Evolutionary conservation across 2,113 vertebrate species (phyloP).

Genomic region (Hyaena hyaena): DNA sequence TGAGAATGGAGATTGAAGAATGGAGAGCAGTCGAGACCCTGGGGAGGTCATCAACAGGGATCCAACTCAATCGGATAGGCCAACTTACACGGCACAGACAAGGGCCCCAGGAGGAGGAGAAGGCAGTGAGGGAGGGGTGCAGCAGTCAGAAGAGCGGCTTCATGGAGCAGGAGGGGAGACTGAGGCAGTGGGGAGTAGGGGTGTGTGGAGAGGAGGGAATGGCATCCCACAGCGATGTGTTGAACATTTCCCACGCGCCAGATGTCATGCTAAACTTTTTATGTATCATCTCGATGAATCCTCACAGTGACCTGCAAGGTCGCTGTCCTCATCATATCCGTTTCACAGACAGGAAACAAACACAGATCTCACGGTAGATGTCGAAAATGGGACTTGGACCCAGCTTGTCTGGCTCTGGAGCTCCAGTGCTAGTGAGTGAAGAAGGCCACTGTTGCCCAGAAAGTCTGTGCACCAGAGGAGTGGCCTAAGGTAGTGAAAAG

Average conservation of each 20-base stretch:
- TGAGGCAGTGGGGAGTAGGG: neutral
- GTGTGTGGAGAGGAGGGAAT: neutral
- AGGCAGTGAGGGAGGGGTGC: neutral
- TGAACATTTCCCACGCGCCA: neutral
- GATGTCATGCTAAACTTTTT: neutral
- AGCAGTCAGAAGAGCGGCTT: neutral
- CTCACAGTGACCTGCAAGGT: neutral
- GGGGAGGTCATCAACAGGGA: neutral
- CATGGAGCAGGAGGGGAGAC: neutral
- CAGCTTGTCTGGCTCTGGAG: neutral
- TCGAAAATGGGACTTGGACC: neutral
- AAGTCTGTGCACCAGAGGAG: neutral
- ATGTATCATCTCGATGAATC: neutral
- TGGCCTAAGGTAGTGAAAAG: neutral
- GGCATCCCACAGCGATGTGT: neutral
- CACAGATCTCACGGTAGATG: neutral
- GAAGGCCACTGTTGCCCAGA: neutral
- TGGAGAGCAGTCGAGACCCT: neutral
- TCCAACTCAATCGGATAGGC: neutral
- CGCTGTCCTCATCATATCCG: neutral
- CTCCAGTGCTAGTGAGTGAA: neutral
- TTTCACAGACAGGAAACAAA: constrained; percentile 22
- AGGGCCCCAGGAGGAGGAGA: neutral
- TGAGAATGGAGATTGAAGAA: neutral
- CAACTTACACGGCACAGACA: neutral